Base-by-base conservation (phyloP, 2,797 vertebrate species). In the Gadopsis bispinosus region DNA sequence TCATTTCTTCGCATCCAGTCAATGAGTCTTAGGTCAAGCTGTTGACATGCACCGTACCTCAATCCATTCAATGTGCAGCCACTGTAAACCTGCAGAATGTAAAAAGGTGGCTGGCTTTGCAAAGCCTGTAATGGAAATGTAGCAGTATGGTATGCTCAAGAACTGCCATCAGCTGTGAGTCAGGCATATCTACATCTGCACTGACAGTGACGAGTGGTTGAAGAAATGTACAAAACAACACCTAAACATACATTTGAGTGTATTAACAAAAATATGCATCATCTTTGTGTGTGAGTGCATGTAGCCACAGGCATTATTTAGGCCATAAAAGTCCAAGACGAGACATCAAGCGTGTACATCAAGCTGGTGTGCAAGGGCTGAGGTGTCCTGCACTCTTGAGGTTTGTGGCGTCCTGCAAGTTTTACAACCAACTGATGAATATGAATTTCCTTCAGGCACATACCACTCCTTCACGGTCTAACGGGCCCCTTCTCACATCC, bases 381-480 rank as follows among this genome's bases (percentile, higher is more conserved):
- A 50, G 55, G 51, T 16, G 7, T 43, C 66, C 62, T 54, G 41
- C 71, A 64, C 33, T 51, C 20, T 41, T 41, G 66, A 53, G 56
- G 45, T 77, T 51, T 76, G 47, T 39, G 45, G 68, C 37, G 63
- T 83, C 56, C 77, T 55, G 4, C 73, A 69, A 71, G 69, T 58
- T 68, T 69, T 71, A 55, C 33, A 72, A 59, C 64, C 76, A 84
- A 78, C 67, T 22, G 37, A 84, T 83, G 78, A 79, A 90, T 88
- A 83, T 88, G 75, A 81, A 83, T 87, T 73, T 70, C 1, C 70
- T 82, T 82, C 6, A 22, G 64, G 75, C 53, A 72, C 75, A 71
- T 48, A 20, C 45, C 7, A 53, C 48, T 81, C 48, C 26, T 67
- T 75, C 69, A 43, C 67, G 63, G 26, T 29, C 22, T 31, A 41